Evolutionary conservation across 2,797 vertebrate species (phyloP).

Genomic region (Pristis pectinata): DNA sequence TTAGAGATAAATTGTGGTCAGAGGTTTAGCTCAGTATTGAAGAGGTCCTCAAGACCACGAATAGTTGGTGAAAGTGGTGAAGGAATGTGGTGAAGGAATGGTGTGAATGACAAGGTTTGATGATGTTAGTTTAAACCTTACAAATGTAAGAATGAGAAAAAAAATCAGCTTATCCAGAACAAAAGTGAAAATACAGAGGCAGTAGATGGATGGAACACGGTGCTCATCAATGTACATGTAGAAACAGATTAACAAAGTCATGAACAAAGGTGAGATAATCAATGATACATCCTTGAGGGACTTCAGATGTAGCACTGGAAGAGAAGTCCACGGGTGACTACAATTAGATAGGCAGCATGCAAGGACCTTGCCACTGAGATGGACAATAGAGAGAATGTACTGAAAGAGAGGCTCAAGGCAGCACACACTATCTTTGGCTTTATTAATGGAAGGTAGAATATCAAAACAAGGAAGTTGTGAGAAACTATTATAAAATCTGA

Average conservation of each 20-base stretch:
- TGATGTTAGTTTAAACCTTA: neutral
- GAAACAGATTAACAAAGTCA: neutral
- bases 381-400: neutral
- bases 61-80: too few relatives aligned
- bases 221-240: neutral
- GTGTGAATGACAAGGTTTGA: neutral
- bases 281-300: neutral
- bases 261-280: neutral
- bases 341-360: neutral
- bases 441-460: too few relatives aligned
- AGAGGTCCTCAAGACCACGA: neutral
- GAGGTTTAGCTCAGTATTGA: neutral
- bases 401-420: neutral
- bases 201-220: neutral
- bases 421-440: too few relatives aligned
- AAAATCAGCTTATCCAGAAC: neutral
- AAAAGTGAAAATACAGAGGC: neutral
- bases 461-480: too few relatives aligned
- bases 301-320: neutral
- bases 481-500: too few relatives aligned
- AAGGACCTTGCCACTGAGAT: neutral
- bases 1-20: neutral
- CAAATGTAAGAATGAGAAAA: neutral
- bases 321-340: neutral
- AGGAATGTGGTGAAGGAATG: neutral